Evolutionary conservation across 2,113 vertebrate genomes (phyloP), one percentile per base, ranked within the genome.

Genomic region (Hirundichthys speculiger): DNA sequence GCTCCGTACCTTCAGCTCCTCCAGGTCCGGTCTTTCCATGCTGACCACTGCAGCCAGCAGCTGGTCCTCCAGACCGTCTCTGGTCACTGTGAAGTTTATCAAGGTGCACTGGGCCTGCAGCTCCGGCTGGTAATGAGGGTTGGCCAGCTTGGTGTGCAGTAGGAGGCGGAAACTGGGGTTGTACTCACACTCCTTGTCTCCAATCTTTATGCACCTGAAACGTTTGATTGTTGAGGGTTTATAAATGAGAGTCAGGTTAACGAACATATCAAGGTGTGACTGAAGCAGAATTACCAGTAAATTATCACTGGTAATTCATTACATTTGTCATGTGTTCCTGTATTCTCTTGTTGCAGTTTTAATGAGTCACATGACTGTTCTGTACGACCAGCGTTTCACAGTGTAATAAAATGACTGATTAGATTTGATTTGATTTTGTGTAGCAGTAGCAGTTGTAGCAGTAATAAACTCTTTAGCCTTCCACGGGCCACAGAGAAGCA

Each of bases 91-190:
- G 90, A 99, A 99, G 81, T 98, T 94, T 61, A 98, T 96, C 71
- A 99, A 91, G 10, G 97, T 99, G 86, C 96, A 95, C 89, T 98
- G 98, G 1, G 97, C 98, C 84, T 99, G 98, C 75, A 99, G 91
- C 89, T 99, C 97, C 0, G 98, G 97, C 57, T 94, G 96, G 86
- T 98, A 99, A 78, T 98, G 97, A 8, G 97, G 97, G 80, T 92
- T 98, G 24, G 95, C 95, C 39, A 98, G 87, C 85, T 98, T 99
- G 5, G 96, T 98, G 87, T 99, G 96, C 21, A 99, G 95, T 75
- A 99, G 95, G 48, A 99, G 95, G 0, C 89, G 94, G 91, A 99
- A 98, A 13, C 69, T 70, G 3, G 94, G 93, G 77, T 94, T 94
- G 80, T 95, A 93, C 58, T 97, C 96, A 18, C 96, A 99, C 59